Percentiles rank a stretch among this genome's conserved stretches.
Conservation (phyloP, 2,888 invertebrate species). For the Spialia ferax region DNA sequence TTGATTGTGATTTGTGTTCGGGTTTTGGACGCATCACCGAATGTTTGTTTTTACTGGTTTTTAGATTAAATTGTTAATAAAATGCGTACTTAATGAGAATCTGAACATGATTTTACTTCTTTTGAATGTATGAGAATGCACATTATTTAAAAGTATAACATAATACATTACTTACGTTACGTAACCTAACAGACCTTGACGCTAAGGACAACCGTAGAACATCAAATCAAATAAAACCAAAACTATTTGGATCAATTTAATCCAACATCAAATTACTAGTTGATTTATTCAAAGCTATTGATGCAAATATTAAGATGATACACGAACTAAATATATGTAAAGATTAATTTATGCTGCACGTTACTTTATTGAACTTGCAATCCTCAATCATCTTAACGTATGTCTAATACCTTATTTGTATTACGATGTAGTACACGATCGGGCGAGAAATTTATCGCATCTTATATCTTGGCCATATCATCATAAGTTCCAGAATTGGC, state of each 20-base stretch:
- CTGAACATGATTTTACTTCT: not conserved
- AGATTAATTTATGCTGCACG: not conserved
- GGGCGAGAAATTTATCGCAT: slow-evolving; percentile 42
- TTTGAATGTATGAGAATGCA: not conserved
- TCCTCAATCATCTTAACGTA: slow-evolving; percentile 4
- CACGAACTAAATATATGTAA: not conserved
- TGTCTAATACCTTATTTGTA: slow-evolving; percentile 28
- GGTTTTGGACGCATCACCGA: slow-evolving; percentile 45
- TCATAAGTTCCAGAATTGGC: slow-evolving; percentile 51
- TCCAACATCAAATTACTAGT: not conserved
- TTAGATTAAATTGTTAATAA: no score
- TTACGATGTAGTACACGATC: slow-evolving; percentile 31
- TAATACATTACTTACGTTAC: no score
- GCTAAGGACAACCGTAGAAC: no score
- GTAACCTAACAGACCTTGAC: no score
- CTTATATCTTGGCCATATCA: slow-evolving; percentile 40
- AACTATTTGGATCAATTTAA: not conserved
- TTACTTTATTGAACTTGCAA: not conserved
- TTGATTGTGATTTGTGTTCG: slow-evolving; percentile 51
- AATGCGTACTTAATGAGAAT: no score
- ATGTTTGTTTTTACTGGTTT: not conserved
- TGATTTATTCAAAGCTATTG: not conserved
- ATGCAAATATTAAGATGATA: not conserved
- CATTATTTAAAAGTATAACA: no score
- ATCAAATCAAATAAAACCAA: no score